Conservation (phyloP, 2,797 vertebrate species). For the Enteromius viviparus region DNA sequence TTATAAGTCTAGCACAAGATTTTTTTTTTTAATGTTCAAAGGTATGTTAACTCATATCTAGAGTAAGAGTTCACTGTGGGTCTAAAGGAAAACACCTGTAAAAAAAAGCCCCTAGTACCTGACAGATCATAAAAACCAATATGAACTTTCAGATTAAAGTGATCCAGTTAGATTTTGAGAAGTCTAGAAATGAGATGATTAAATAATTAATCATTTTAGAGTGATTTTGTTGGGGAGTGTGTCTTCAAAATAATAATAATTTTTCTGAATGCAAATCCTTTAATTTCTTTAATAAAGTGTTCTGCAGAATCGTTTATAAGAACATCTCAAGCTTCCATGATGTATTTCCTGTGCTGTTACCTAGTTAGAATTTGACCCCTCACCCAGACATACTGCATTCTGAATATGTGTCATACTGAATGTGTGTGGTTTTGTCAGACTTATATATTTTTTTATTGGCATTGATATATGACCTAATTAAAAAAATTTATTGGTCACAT, state of each 20-base stretch:
- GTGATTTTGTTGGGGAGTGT: not conserved
- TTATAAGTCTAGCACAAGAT: not conserved
- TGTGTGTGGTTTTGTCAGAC: not conserved
- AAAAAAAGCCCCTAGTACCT: not conserved
- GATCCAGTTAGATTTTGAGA: not conserved
- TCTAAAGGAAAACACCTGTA: not conserved
- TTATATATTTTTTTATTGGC: not conserved
- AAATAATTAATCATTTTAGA: not conserved
- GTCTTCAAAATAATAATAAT: not conserved
- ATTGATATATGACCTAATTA: not conserved
- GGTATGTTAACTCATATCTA: not conserved
- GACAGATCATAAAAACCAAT: not conserved
- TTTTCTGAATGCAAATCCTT: no score
- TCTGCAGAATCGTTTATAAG: not conserved
- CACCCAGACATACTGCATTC: not conserved
- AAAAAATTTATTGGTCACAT: not conserved
- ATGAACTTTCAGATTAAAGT: not conserved
- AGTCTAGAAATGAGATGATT: not conserved
- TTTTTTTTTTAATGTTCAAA: not conserved
- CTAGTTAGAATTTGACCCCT: not conserved
- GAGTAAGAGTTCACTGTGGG: not conserved
- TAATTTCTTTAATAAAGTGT: no score
- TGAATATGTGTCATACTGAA: not conserved
- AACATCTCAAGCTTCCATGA: not conserved
- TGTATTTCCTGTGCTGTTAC: not conserved